Evolutionary conservation across 2,797 vertebrate genomes (phyloP), one percentile per base, ranked within the genome.

Genomic region (Okamejei kenojei): DNA sequence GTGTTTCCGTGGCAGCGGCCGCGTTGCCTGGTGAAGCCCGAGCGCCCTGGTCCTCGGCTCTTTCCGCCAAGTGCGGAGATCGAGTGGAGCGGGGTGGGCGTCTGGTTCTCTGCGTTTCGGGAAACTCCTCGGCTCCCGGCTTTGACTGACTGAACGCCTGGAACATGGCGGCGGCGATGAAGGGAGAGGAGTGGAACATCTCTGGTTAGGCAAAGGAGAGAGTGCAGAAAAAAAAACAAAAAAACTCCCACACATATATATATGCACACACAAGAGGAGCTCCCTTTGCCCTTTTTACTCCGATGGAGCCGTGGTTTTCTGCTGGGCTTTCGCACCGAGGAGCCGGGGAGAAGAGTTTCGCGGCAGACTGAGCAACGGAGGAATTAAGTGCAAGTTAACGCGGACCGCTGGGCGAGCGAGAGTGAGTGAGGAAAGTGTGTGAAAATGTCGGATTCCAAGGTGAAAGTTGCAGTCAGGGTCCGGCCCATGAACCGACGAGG

Each of bases 361-460:
- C 84, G 32, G 68, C 61, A 35, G 84, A 4, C 58, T 54, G 10
- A 86, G 58, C 54, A 63, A 68, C 61, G 2, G 9, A 65, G 61
- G 94, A 90, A 93, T 5, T 95, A 96, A 96, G 95, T 95, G 96
- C 93, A 94, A 94, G 84, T 88, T 88, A 32, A 88, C 35, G 65
- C 38, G 61, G 29, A 88, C 15, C 61, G 61, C 0, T 8, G 84
- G 84, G 61, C 1, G n/a, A 61, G 61, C 4, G 82, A 29, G 29
- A 26, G 21, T 23, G 81, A 54, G 58, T 26, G 32, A 79, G 19
- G 13, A 88, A 88, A 88, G 63, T 78, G 71, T 88, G 95, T 86
- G 93, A 98, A 97, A 97, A 99, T 99, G 98, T 99, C 98, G 97
- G 98, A 98, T 96, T 97, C 98, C 78, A 99, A 99, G 97, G 98